Evolutionary conservation across 2,888 invertebrate genomes (phyloP), one percentile per base, ranked within the genome.

Genomic region (Coenonympha glycerion): DNA sequence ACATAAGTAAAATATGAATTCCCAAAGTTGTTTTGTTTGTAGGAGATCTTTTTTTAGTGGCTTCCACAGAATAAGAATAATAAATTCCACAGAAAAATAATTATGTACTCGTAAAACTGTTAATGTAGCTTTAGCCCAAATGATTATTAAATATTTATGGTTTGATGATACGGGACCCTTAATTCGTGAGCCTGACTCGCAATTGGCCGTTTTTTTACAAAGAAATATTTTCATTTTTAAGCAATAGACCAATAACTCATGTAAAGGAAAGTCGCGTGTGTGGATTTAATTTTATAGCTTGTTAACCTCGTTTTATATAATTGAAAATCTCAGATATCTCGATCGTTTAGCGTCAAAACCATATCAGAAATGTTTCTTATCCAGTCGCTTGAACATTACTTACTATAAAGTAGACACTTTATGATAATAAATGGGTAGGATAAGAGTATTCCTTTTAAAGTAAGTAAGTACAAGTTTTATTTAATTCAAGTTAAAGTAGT

Each of bases 371-470:
- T 15, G 39, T 15, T 8, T 39, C 6, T 22, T 39, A 15, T 22
- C 11, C 39, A 24, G 22, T 39, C 15, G 24, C 39, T 24, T 22
- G 15, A 15, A 24, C 39, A 39, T 22, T 24, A 37, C 22, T 22
- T 24, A 37, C 22, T 22, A 21, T 37, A 39, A 39, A 39, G 24
- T 22, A 37, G 21, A 22, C 8, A 24, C 9, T 39, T 39, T 39
- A 39, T 15, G 39, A 15, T 39, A 22, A 16, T 9, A 39, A 24
- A 15, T 8, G 24, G 9, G 15, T 15, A 39, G 24, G 39, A 39
- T 39, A 39, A 39, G 24, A 2, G 9, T 39, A 39, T 39, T 39
- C 39, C 39, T 24, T 39, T 15, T 39, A 15, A 24, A 39, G 15
- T 22, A 9, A 22, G 15, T 15, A 24, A 24, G 15, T 24, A 39